A percentile compares a stretch with the other conserved stretches of the same genome.
These are phyloP conservation scores for Sturnus vulgaris DNA, from an alignment of 2,113 vertebrate genomes.

Conservation along the genomic window DNA sequence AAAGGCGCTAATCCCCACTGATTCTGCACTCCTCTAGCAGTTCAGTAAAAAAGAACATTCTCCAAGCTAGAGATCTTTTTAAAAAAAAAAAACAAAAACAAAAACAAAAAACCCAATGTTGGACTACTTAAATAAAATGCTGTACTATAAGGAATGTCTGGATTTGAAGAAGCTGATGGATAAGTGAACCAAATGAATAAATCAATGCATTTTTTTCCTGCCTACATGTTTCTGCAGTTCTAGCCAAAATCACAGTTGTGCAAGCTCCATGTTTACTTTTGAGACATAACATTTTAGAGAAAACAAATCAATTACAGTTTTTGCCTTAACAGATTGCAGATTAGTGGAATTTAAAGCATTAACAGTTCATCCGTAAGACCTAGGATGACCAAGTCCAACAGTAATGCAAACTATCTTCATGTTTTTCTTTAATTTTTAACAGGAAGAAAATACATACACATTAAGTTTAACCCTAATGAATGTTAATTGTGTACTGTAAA, in stretches of 20 bases:
- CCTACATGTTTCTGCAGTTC: not conserved
- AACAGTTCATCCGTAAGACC: not conserved
- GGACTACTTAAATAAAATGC: not conserved
- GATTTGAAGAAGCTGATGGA: conserved; percentile 68
- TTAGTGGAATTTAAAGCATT: conserved; percentile 24
- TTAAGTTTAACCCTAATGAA: not conserved
- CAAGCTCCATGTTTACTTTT: conserved; percentile 1
- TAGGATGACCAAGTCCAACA: not conserved
- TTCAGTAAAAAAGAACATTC: conserved; percentile 48
- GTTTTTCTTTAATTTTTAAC: not conserved
- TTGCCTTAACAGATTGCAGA: conserved; percentile 4
- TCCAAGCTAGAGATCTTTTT: conserved; percentile 5
- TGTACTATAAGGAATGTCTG: conserved; percentile 58
- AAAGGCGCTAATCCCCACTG: conserved; percentile 74
- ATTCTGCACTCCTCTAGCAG: conserved; percentile 57
- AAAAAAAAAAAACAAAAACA: not conserved
- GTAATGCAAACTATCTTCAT: not conserved
- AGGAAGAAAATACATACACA: not conserved
- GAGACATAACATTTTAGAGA: conserved; percentile 22
- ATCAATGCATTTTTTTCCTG: not conserved
- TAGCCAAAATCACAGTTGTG: conserved; percentile 22
- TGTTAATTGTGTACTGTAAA: not conserved
- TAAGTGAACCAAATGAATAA: conserved; percentile 54
- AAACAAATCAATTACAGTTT: not conserved
- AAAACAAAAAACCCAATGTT: not conserved